A percentile compares a stretch with the other conserved stretches of the same genome.
phyloP scores from a whole-genome alignment of 2,888 invertebrate genomes.

The Mechanitis messenoides region DNA sequence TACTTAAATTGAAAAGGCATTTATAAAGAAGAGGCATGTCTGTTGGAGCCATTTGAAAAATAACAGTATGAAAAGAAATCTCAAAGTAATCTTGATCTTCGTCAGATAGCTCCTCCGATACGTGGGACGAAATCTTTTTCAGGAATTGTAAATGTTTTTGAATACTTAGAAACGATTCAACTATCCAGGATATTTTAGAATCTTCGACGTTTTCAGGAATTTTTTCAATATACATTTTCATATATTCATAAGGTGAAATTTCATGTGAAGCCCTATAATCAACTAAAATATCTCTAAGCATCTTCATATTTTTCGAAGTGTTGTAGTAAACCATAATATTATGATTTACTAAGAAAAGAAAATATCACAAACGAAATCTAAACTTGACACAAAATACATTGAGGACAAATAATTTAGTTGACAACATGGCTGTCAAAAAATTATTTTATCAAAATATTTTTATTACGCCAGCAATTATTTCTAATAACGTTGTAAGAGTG shows the following conservation, averaged over 20 bases:
- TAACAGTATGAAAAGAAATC: constrained; percentile 54
- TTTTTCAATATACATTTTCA: constrained; percentile 57
- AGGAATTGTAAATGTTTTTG: constrained; percentile 55
- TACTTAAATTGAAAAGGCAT: constrained; percentile 63
- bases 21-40: constrained; percentile 55
- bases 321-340: constrained; percentile 60
- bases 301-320: constrained; percentile 61
- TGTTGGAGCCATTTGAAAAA: constrained; percentile 51
- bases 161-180: constrained; percentile 56
- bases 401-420: constrained; percentile 44
- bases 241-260: constrained; percentile 58
- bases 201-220: constrained; percentile 54
- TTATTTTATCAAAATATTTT: not conserved
- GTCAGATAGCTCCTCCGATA: constrained; percentile 48
- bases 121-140: constrained; percentile 42
- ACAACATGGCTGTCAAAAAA: constrained; percentile 24
- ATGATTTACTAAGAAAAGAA: constrained; percentile 11
- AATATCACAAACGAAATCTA: constrained; percentile 40
- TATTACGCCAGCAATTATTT: too few relatives aligned
- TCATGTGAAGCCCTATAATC: constrained; percentile 48
- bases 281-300: constrained; percentile 52
- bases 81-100: constrained; percentile 58
- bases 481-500: too few relatives aligned
- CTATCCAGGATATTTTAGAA: constrained; percentile 59
- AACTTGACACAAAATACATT: constrained; percentile 40